Conservation (phyloP, 2,797 vertebrate genomes). For the Anniella stebbinsi region DNA sequence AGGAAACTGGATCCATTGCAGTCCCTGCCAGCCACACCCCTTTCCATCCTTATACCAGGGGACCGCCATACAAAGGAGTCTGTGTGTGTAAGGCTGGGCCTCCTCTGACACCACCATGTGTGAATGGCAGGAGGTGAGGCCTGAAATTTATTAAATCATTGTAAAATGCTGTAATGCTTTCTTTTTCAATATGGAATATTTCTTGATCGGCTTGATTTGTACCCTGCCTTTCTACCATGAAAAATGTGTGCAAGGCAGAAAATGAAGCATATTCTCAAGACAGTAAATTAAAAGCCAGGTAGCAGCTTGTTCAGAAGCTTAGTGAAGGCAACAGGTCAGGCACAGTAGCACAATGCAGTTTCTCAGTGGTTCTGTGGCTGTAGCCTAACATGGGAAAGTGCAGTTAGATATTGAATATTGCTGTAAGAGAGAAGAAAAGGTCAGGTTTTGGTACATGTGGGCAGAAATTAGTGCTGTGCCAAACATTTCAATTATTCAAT, state of each 20-base stretch:
- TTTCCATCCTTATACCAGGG: too few species aligned
- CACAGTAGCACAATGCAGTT: background rate
- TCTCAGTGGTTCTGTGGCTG: background rate
- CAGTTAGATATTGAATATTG: background rate
- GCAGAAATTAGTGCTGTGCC: too few species aligned
- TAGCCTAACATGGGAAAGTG: background rate
- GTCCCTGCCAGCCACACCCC: background rate
- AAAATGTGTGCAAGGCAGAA: too few species aligned
- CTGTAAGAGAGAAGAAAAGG: background rate
- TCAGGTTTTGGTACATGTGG: too few species aligned
- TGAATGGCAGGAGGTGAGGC: background rate
- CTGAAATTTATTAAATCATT: background rate
- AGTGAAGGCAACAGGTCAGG: background rate
- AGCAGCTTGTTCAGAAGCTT: background rate
- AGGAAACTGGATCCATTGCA: background rate
- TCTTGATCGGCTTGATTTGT: too few species aligned
- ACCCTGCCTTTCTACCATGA: too few species aligned
- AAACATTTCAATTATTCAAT: too few species aligned
- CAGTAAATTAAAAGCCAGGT: background rate
- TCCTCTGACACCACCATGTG: too few species aligned
- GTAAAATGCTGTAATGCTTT: background rate
- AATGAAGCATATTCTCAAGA: background rate
- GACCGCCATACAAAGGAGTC: too few species aligned
- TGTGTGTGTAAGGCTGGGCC: too few species aligned
- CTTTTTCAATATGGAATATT: background rate